Base-by-base conservation (phyloP, 2,888 invertebrate species). In the Agrochola litura region DNA sequence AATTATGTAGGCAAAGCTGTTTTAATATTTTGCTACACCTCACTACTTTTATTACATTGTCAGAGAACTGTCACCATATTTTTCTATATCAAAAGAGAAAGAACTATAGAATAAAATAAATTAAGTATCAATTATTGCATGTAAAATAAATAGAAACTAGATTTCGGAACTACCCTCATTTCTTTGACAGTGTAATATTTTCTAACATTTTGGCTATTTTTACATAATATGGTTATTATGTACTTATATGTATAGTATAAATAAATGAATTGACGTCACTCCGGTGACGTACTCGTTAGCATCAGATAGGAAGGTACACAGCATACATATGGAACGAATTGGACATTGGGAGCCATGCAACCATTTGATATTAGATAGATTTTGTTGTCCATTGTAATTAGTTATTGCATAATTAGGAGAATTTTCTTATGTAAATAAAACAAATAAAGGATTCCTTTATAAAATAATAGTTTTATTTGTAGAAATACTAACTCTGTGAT, bases 401-500 rank as follows among this genome's bases (percentile, higher is more conserved):
- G 95, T 95, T 93, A 93, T 92, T 92, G 91, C 94, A 91, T 94
- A 94, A 94, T 94, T 96, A 96, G 96, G 95, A 93, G 96, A 95
- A 96, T 95, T 95, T 95, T 95, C 95, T 94, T 95, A 96, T 96
- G 96, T 96, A 96, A 96, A 96, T 96, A 96, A 94, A 93, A 94
- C 91, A 92, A 95, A 95, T 95, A 96, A 96, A 96, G 94, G 93
- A 93, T 93, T 95, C 92, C 94, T 95, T 95, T 95, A 94, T 95
- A 94, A 87, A 79, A 73, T 58, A 84, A 85, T 84, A 65, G 84
- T 89, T 91, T 91, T 92, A 93, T 94, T 93, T 92, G 77, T 88
- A 86, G 61, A 80, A 90, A 85, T 74, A 82, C 52, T 81, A 87
- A 49, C 63, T 70, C 63, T 79, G 76, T 81, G 68, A 70, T 70